Percentiles rank a stretch among this genome's conserved stretches.
These are phyloP conservation scores for Nasonia vitripennis DNA, from an alignment of 1,140 invertebrate species.

Conservation along the genomic window DNA sequence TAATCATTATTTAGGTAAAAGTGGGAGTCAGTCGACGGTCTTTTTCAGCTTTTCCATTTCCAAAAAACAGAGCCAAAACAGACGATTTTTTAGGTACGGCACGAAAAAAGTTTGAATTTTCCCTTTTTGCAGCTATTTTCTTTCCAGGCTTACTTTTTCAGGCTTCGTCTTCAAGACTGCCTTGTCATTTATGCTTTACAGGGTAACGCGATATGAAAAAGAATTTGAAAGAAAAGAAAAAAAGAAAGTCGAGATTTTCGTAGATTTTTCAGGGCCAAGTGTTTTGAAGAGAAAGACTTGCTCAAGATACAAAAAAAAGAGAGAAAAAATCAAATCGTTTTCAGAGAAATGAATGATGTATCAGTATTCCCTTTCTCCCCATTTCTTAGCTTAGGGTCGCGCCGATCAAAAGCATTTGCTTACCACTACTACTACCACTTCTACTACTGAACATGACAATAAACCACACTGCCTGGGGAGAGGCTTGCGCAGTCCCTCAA, in stretches of 20 bases:
- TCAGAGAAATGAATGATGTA: constrained; percentile 67
- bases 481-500: constrained; percentile 75
- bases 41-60: constrained; percentile 45
- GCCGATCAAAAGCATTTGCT: constrained; percentile 75
- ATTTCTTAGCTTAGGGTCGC: constrained; percentile 76
- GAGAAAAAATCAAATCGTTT: constrained; percentile 2
- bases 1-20: constrained; percentile 50
- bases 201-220: constrained; percentile 63
- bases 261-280: constrained; percentile 55
- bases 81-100: constrained; percentile 43
- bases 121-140: constrained; percentile 72
- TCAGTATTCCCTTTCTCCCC: constrained; percentile 74
- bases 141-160: constrained; percentile 70
- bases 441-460: constrained; percentile 76
- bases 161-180: constrained; percentile 50
- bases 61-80: constrained; percentile 34
- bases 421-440: constrained; percentile 74
- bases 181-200: constrained; percentile 67
- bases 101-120: constrained; percentile 62
- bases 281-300: constrained; percentile 57
- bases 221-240: constrained; percentile 51
- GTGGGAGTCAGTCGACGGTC: constrained; percentile 34
- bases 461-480: constrained; percentile 75
- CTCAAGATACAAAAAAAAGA: constrained; percentile 52
- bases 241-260: constrained; percentile 52